Conservation (phyloP, 2,888 invertebrate species). For the Drosophila flavopinicola region DNA sequence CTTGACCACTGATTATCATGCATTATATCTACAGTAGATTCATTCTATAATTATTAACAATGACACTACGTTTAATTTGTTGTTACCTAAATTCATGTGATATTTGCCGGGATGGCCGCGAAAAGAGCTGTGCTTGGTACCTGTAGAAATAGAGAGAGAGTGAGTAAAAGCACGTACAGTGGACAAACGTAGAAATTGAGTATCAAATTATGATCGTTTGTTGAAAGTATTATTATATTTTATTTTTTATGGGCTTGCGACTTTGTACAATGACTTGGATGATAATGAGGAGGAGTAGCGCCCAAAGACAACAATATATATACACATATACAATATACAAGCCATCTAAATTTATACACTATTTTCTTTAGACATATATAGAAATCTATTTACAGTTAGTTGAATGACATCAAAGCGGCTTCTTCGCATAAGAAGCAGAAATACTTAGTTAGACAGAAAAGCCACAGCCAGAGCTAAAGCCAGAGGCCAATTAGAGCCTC, state of each 20-base stretch:
- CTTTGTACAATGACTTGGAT: conserved; percentile 44
- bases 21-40: conserved; percentile 38
- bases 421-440: conserved; percentile 13
- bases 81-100: conserved; percentile 84
- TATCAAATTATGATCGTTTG: conserved; percentile 31
- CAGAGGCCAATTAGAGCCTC: conserved; percentile 58
- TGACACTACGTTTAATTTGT: conserved; percentile 63
- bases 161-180: conserved; percentile 28
- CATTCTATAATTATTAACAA: conserved; percentile 57
- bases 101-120: conserved; percentile 84
- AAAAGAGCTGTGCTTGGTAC: conserved; percentile 83
- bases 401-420: conserved; percentile 54
- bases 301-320: conserved; percentile 16
- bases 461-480: conserved; percentile 32
- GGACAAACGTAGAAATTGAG: conserved; percentile 34
- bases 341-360: conserved; percentile 24
- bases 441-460: conserved; percentile 26
- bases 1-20: conserved; percentile 32
- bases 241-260: conserved; percentile 7
- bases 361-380: conserved; percentile 22
- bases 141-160: conserved; percentile 75
- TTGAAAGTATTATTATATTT: conserved; percentile 2
- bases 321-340: conserved; percentile 18
- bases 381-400: conserved; percentile 65
- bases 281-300: conserved; percentile 20